Percentiles rank a stretch among this genome's conserved stretches.
Conservation (phyloP, 2,113 vertebrate genomes). For the Eretmochelys imbricata region DNA sequence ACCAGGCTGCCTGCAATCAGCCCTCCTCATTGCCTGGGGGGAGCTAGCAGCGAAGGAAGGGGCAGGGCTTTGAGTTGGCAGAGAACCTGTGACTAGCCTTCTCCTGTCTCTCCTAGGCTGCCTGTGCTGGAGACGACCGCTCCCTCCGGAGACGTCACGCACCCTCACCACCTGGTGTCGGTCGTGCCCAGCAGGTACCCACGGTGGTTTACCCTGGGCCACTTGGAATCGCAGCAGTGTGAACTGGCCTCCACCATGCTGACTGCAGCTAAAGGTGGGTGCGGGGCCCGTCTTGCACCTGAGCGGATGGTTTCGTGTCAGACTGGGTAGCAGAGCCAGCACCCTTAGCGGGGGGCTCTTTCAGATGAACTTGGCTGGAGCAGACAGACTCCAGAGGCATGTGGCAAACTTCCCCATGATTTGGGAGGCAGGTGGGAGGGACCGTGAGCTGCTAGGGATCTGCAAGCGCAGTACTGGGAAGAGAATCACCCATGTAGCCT, state of each 20-base stretch:
- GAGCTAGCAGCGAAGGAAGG: not conserved
- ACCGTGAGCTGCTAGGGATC: not conserved
- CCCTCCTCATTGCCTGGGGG: not conserved
- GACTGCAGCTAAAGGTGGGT: slow-evolving; percentile 92
- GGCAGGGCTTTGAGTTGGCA: not conserved
- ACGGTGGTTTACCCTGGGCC: slow-evolving; percentile 97
- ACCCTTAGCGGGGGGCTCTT: not conserved
- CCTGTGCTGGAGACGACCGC: slow-evolving; percentile 94
- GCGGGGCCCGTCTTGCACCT: not conserved
- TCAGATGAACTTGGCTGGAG: not conserved
- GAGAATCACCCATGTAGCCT: not conserved
- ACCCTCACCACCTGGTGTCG: slow-evolving; percentile 95
- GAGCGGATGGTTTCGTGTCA: no score
- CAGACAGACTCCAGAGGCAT: not conserved
- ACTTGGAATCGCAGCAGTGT: slow-evolving; percentile 98
- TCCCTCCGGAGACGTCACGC: slow-evolving; percentile 87
- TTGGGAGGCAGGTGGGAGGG: not conserved
- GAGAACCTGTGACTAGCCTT: no score
- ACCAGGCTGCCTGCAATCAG: slow-evolving; percentile 39
- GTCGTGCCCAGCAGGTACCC: slow-evolving; percentile 96
- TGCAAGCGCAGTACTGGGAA: not conserved
- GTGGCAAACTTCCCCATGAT: not conserved
- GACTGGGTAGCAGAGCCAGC: not conserved
- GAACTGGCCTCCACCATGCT: slow-evolving; percentile 99
- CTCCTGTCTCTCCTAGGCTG: slow-evolving; percentile 81